Percentiles rank a stretch among this genome's conserved stretches.
Evolutionary conservation across 2,797 vertebrate genomes (phyloP).

Genomic region (Jordanella pulchra): DNA sequence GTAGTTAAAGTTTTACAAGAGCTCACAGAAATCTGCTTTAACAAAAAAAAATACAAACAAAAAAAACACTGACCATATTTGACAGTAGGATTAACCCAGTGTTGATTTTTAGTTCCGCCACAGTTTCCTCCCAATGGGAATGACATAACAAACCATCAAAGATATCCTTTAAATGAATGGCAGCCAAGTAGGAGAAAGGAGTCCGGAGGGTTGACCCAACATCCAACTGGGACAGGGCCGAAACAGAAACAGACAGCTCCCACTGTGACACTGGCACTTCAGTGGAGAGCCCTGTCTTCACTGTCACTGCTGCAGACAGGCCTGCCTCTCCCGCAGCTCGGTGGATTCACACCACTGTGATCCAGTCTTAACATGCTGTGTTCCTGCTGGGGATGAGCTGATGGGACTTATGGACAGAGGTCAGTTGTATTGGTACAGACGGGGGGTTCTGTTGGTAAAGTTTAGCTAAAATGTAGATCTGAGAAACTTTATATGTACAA

Average conservation of each 20-base stretch:
- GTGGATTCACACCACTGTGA: constrained; percentile 20
- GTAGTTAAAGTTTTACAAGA: background rate
- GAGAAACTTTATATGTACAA: background rate
- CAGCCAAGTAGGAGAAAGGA: constrained; percentile 34
- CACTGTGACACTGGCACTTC: constrained; percentile 51
- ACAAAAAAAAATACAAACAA: too few relatives aligned
- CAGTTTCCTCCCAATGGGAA: constrained; percentile 3
- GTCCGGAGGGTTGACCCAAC: constrained; percentile 38
- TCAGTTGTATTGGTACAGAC: constrained; percentile 7
- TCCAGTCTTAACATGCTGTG: constrained; percentile 35
- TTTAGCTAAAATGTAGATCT: background rate
- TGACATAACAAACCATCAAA: constrained; percentile 23
- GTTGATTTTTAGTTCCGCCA: background rate
- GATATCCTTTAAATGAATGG: constrained; percentile 28
- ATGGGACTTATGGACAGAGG: constrained; percentile 26
- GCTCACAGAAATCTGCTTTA: background rate
- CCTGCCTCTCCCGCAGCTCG: constrained; percentile 15
- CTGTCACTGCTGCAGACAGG: constrained; percentile 46
- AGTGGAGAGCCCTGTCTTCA: constrained; percentile 30
- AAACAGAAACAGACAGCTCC: constrained; percentile 46
- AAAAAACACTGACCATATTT: constrained; percentile 2
- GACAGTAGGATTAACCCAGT: background rate
- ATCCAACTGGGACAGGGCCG: constrained; percentile 40
- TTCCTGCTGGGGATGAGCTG: constrained; percentile 30
- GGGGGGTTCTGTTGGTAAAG: background rate